Percentiles rank a stretch among this genome's conserved stretches.
Conservation (phyloP, 2,888 invertebrate species). For the Sacculina carcini region DNA sequence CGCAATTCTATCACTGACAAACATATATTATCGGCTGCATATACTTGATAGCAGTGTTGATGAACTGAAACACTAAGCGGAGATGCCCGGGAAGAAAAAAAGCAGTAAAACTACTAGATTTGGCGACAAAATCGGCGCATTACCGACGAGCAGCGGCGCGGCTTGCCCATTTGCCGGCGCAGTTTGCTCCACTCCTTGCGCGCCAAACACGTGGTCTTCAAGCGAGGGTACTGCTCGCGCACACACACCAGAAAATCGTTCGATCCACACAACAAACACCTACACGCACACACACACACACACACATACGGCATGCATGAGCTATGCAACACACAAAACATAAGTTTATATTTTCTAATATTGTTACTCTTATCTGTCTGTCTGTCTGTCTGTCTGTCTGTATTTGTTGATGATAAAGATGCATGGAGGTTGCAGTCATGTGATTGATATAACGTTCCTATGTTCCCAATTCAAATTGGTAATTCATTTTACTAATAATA, state of each 20-base stretch:
- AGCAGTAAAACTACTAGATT: neutral
- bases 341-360: neutral
- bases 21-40: too few relatives aligned
- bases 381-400: too few relatives aligned
- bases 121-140: neutral
- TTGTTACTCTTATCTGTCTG: too few relatives aligned
- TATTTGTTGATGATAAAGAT: too few relatives aligned
- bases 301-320: neutral
- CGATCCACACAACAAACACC: conserved; percentile 73
- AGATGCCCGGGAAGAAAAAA: conserved; percentile 1
- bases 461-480: neutral
- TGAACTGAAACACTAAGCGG: too few relatives aligned
- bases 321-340: neutral
- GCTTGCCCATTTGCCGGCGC: conserved; percentile 85
- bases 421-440: too few relatives aligned
- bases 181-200: conserved; percentile 88
- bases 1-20: too few relatives aligned
- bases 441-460: too few relatives aligned
- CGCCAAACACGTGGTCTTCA: conserved; percentile 55
- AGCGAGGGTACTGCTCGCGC: conserved; percentile 72
- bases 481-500: neutral
- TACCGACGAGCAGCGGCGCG: conserved; percentile 59
- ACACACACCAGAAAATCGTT: conserved; percentile 88
- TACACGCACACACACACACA: conserved; percentile 19
- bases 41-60: too few relatives aligned